phyloP scores from a whole-genome alignment of 2,797 vertebrate genomes.

The Parotocinclus haroldoi region DNA sequence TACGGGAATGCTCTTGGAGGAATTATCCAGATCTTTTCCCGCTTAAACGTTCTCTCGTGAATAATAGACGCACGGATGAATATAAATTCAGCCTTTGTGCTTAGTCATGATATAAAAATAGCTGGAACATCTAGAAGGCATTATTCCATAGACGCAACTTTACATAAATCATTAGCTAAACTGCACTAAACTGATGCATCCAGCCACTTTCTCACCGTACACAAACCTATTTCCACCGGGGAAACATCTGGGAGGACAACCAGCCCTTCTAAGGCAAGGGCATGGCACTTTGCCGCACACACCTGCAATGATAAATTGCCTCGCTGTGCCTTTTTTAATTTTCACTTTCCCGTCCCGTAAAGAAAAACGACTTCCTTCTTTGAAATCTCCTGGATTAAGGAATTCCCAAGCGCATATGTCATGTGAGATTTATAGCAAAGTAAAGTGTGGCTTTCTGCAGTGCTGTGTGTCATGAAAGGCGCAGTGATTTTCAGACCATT shows the following conservation, averaged over 20 bases:
- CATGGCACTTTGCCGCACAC: conserved; percentile 24
- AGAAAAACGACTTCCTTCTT: conserved; percentile 47
- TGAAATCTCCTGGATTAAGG: conserved; percentile 46
- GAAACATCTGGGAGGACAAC: conserved; percentile 12
- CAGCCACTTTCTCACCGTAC: too few species aligned
- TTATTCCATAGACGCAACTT: too few species aligned
- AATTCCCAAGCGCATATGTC: conserved; percentile 46
- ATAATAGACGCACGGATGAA: background rate
- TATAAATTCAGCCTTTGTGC: background rate
- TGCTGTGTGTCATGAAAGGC: conserved; percentile 18
- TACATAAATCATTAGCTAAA: too few species aligned
- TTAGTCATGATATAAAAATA: too few species aligned
- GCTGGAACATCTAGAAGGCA: too few species aligned
- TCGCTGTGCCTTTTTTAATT: conserved; percentile 42
- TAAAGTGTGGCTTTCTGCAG: conserved; percentile 14
- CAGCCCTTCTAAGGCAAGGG: conserved; percentile 13
- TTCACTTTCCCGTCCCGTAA: conserved; percentile 29
- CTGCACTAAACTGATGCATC: too few species aligned
- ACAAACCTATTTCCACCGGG: conserved; percentile 8
- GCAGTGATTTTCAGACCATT: conserved; percentile 33
- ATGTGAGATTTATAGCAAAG: conserved; percentile 45
- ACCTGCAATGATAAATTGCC: conserved; percentile 47
- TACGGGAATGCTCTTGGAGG: background rate
- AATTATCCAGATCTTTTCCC: too few species aligned
- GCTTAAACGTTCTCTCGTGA: background rate